These are phyloP conservation scores for Hipparchia sbordonii DNA, from an alignment of 2,888 invertebrate genomes.

Conservation along the genomic window DNA sequence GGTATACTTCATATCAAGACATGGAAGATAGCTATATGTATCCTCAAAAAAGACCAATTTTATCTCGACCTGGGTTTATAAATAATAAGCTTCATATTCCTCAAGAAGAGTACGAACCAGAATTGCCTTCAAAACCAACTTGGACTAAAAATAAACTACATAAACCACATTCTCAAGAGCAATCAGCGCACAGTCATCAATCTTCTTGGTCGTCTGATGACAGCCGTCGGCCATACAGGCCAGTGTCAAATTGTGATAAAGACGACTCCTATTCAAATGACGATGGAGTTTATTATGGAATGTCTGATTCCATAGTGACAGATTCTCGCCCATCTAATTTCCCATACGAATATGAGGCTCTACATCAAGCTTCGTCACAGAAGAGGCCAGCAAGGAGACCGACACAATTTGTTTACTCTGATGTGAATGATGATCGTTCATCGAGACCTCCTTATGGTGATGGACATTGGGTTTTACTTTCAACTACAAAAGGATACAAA, in stretches of 20 bases:
- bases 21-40: constrained; percentile 58
- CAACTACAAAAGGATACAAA: constrained; percentile 90
- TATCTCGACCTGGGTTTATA: constrained; percentile 66
- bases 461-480: constrained; percentile 90
- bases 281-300: constrained; percentile 65
- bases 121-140: constrained; percentile 69
- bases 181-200: constrained; percentile 56
- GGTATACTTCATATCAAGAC: constrained; percentile 54
- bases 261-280: constrained; percentile 61
- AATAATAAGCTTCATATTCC: constrained; percentile 68
- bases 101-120: constrained; percentile 61
- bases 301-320: constrained; percentile 73
- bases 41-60: constrained; percentile 63
- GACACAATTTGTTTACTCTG: constrained; percentile 74
- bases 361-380: constrained; percentile 61
- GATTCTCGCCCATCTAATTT: constrained; percentile 77
- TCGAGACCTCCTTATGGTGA: constrained; percentile 86
- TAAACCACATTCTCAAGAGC: constrained; percentile 60
- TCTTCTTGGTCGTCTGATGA: constrained; percentile 72
- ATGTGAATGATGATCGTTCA: constrained; percentile 73
- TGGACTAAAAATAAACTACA: constrained; percentile 63
- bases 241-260: constrained; percentile 63
- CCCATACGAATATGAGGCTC: constrained; percentile 74
- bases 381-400: constrained; percentile 71
- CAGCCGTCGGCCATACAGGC: constrained; percentile 68